phyloP scores from a whole-genome alignment of 2,888 invertebrate genomes.

The Carcina quercana region DNA sequence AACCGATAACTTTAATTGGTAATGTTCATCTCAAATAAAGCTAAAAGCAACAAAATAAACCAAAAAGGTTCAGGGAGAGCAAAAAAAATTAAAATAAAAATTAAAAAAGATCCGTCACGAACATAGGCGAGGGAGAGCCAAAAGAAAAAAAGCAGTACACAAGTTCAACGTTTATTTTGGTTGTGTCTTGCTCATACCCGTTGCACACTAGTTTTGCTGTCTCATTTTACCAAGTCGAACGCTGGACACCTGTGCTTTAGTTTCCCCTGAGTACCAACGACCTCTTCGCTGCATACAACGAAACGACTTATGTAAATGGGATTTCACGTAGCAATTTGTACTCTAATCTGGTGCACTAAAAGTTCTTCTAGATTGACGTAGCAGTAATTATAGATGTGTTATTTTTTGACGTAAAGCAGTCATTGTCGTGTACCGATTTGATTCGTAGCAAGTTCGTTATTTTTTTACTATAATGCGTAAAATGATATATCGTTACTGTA shows the following conservation, averaged over 20 bases:
- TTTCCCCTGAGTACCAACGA: constrained; percentile 74
- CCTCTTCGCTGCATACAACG: constrained; percentile 46
- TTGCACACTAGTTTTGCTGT: constrained; percentile 27
- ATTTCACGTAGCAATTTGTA: constrained; percentile 27
- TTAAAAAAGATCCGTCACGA: constrained; percentile 68
- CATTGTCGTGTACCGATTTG: constrained; percentile 73
- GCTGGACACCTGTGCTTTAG: constrained; percentile 75
- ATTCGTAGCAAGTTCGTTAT: constrained; percentile 58
- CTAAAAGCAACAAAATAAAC: constrained; percentile 68
- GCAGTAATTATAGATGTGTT: constrained; percentile 54
- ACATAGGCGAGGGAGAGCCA: constrained; percentile 73
- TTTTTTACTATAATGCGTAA: constrained; percentile 57
- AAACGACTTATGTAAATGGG: constrained; percentile 40
- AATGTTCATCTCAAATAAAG: constrained; percentile 58
- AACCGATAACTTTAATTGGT: constrained; percentile 45
- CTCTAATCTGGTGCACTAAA: constrained; percentile 24
- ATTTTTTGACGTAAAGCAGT: constrained; percentile 64
- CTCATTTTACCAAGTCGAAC: constrained; percentile 57
- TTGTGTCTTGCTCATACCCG: constrained; percentile 51
- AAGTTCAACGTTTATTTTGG: constrained; percentile 75
- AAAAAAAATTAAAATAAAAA: constrained; percentile 59
- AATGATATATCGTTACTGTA: constrained; percentile 69
- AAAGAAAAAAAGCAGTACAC: constrained; percentile 62
- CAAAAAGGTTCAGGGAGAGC: constrained; percentile 56
- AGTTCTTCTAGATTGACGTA: constrained; percentile 23